These are phyloP conservation scores for Pollicipes pollicipes DNA, from an alignment of 1,140 invertebrate genomes.

Conservation along the genomic window DNA sequence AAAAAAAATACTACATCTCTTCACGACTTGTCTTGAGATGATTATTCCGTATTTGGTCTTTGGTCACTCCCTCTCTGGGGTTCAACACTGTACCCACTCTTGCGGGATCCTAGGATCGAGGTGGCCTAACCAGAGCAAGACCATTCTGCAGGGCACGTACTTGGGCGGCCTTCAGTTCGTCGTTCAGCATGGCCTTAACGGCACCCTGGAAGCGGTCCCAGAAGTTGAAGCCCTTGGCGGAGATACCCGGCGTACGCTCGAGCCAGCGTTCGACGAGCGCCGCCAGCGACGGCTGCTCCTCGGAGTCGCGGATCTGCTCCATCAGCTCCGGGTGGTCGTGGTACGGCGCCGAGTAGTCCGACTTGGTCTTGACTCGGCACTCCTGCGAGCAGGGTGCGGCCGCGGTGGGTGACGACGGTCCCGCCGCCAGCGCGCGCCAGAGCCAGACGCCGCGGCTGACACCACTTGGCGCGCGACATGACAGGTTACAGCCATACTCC, in stretches of 20 bases:
- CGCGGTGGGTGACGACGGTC: too few species aligned
- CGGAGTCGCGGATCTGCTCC: slow-evolving; percentile 50
- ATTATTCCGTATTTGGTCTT: too few species aligned
- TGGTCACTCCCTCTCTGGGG: too few species aligned
- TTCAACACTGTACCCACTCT: too few species aligned
- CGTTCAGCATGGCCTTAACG: slow-evolving; percentile 50
- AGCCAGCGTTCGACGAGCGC: slow-evolving; percentile 79
- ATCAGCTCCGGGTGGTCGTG: slow-evolving; percentile 52
- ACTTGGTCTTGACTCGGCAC: slow-evolving; percentile 39
- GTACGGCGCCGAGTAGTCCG: slow-evolving; percentile 69
- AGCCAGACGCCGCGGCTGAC: too few species aligned
- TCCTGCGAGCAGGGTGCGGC: slow-evolving; percentile 8
- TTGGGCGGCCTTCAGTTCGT: slow-evolving; percentile 42
- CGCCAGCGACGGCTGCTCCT: slow-evolving; percentile 63
- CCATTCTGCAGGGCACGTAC: slow-evolving; percentile 22
- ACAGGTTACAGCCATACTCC: too few species aligned
- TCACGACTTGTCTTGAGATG: too few species aligned
- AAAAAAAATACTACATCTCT: too few species aligned
- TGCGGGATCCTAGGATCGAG: too few species aligned
- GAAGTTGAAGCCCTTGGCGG: slow-evolving; percentile 69
- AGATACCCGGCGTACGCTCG: slow-evolving; percentile 79
- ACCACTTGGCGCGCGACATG: too few species aligned
- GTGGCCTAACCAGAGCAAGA: too few species aligned
- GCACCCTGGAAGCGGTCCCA: slow-evolving; percentile 73
- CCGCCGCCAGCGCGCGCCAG: too few species aligned